Conservation (phyloP, 2,113 vertebrate species). For the Rhinogobius similis region DNA sequence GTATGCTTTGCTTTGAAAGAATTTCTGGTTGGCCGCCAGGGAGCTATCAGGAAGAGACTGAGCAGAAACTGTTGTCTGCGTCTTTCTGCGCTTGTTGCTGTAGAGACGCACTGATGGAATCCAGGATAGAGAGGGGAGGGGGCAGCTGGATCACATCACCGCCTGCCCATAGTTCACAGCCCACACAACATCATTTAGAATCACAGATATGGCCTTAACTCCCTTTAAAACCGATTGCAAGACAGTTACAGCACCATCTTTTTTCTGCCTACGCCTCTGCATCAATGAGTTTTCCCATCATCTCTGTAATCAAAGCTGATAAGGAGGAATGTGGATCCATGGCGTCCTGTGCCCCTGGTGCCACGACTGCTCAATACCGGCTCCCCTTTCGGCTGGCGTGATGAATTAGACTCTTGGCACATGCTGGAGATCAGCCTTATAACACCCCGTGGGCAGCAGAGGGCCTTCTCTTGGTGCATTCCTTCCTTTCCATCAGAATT, state of each 20-base stretch:
- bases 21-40: constrained; percentile 71
- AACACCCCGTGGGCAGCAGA: constrained; percentile 61
- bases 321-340: constrained; percentile 62
- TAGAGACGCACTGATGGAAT: constrained; percentile 75
- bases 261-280: constrained; percentile 29
- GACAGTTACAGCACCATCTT: constrained; percentile 21
- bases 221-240: constrained; percentile 23
- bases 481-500: constrained; percentile 71
- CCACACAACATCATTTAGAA: constrained; percentile 47
- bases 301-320: constrained; percentile 51
- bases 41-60: constrained; percentile 70
- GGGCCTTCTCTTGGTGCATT: constrained; percentile 62
- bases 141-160: constrained; percentile 58
- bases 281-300: constrained; percentile 46
- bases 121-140: constrained; percentile 62
- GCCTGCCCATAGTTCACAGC: constrained; percentile 46
- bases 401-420: constrained; percentile 69
- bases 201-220: constrained; percentile 32
- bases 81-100: constrained; percentile 67
- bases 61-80: constrained; percentile 73
- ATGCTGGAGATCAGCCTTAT: constrained; percentile 68
- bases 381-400: constrained; percentile 46
- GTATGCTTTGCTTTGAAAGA: constrained; percentile 61
- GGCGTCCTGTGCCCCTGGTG: constrained; percentile 44
- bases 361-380: constrained; percentile 48